Conservation (phyloP, 2,888 invertebrate genomes). For the Clunio marinus region DNA sequence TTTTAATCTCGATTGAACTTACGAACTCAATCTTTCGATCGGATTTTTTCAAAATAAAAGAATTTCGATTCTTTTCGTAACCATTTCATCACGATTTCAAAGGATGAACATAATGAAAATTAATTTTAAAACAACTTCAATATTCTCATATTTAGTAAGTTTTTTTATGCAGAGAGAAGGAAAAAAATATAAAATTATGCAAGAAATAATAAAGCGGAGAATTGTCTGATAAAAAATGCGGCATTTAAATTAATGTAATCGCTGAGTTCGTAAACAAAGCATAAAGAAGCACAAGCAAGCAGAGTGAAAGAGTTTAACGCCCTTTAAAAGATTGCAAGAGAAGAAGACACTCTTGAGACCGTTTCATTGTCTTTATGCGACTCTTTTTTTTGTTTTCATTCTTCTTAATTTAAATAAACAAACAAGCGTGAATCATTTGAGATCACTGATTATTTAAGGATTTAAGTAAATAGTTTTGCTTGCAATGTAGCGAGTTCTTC, state of each 20-base stretch:
- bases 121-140: constrained; percentile 4
- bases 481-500: too few species aligned
- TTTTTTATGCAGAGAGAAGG: too few species aligned
- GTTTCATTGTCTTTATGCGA: neutral
- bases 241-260: neutral
- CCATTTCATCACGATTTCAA: constrained; percentile 3
- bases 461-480: too few species aligned
- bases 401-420: too few species aligned
- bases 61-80: too few species aligned
- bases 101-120: neutral
- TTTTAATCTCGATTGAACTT: constrained; percentile 27
- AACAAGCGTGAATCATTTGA: too few species aligned
- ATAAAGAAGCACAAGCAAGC: neutral
- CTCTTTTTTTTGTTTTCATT: neutral
- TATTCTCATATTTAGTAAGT: too few species aligned
- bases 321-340: neutral
- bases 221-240: neutral
- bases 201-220: neutral
- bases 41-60: too few species aligned
- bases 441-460: too few species aligned
- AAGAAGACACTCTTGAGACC: neutral
- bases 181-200: neutral
- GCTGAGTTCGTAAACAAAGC: neutral
- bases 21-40: constrained; percentile 15
- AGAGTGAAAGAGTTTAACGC: neutral